Conservation (phyloP, 2,113 vertebrate genomes). For the Fulmarus glacialis region DNA sequence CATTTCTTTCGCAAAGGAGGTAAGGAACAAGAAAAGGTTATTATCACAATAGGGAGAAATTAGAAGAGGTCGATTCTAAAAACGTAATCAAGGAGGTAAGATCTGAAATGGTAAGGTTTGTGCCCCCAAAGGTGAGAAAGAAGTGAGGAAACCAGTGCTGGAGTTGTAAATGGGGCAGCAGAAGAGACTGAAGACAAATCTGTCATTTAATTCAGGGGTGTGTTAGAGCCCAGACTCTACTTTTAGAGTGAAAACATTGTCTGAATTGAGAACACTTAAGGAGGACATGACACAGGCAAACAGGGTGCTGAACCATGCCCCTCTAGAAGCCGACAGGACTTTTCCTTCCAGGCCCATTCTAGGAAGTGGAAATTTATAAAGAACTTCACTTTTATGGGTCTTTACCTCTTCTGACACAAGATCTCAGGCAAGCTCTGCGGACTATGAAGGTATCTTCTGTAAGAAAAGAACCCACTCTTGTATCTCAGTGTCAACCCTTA, state of each 20-base stretch:
- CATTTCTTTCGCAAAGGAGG: background rate
- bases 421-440: background rate
- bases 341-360: background rate
- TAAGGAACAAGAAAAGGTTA: background rate
- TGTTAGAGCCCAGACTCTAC: constrained; percentile 31
- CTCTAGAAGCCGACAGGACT: background rate
- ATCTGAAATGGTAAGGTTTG: background rate
- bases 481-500: background rate
- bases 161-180: constrained; percentile 44
- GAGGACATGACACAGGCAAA: constrained; percentile 11
- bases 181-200: constrained; percentile 19
- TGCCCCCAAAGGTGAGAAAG: constrained; percentile 5
- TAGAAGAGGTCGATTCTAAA: background rate
- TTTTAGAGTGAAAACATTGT: background rate
- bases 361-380: background rate
- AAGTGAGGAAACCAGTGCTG: background rate
- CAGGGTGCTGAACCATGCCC: background rate
- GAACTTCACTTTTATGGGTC: background rate
- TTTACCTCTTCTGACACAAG: background rate
- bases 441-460: background rate
- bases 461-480: background rate
- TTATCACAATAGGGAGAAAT: background rate
- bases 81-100: background rate
- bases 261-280: constrained; percentile 33
- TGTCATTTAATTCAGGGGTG: constrained; percentile 35